A percentile compares a stretch with the other conserved stretches of the same genome.
Evolutionary conservation across 2,797 vertebrate genomes (phyloP).

Genomic region (Distichodus sexfasciatus): DNA sequence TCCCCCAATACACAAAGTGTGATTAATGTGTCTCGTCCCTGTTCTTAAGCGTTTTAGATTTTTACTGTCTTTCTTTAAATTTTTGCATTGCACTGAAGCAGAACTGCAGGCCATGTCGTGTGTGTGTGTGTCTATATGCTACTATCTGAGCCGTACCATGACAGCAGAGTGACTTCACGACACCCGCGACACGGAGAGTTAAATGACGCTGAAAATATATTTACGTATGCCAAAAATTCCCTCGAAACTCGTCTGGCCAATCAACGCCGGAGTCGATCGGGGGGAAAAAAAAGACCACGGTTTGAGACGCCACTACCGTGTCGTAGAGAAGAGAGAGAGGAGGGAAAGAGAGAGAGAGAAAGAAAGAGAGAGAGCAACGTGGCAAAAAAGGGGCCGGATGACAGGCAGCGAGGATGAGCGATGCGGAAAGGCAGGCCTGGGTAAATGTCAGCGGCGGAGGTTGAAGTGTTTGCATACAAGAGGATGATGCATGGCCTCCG

Average conservation of each 20-base stretch:
- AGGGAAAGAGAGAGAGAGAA: constrained; percentile 36
- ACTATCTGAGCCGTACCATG: constrained; percentile 64
- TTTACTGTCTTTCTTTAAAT: too few relatives aligned
- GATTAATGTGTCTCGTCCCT: too few relatives aligned
- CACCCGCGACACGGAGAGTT: constrained; percentile 52
- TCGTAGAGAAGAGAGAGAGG: constrained; percentile 4
- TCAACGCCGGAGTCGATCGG: constrained; percentile 52
- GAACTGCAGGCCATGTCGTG: too few relatives aligned
- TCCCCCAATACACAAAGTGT: too few relatives aligned
- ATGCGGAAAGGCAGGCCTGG: constrained; percentile 67
- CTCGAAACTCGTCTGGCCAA: constrained; percentile 63
- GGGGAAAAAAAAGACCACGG: too few relatives aligned
- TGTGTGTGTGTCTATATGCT: too few relatives aligned
- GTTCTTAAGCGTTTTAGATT: too few relatives aligned
- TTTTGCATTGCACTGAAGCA: too few relatives aligned
- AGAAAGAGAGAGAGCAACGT: constrained; percentile 12
- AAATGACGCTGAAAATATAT: constrained; percentile 71
- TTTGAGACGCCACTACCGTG: neutral
- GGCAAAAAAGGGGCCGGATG: constrained; percentile 12
- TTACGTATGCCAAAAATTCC: constrained; percentile 63
- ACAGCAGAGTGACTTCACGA: constrained; percentile 64
- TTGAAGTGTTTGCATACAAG: constrained; percentile 79
- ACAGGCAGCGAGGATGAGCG: constrained; percentile 41
- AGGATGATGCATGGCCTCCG: constrained; percentile 76
- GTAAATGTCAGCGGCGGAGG: constrained; percentile 72